phyloP scores from a whole-genome alignment of 2,888 invertebrate genomes.

The Polydesmus complanatus region DNA sequence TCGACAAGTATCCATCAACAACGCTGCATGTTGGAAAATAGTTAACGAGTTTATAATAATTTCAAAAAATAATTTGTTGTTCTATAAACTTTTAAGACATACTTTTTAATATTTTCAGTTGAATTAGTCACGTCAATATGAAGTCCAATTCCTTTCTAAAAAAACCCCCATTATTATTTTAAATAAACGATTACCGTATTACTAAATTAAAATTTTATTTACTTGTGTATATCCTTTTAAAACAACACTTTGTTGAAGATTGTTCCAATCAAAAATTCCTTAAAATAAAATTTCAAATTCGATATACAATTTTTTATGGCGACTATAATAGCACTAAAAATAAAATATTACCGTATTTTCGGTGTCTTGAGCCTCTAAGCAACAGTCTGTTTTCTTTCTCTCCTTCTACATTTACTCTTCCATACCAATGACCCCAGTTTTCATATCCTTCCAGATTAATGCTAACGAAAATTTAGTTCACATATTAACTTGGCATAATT shows the following conservation, averaged over 20 bases:
- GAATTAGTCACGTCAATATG: not conserved
- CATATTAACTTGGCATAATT: not conserved
- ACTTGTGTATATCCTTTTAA: not conserved
- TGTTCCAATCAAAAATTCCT: not conserved
- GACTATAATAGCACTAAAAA: not conserved
- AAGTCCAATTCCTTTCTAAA: not conserved
- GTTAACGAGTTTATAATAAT: no score
- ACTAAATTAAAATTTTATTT: not conserved
- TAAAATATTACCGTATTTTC: not conserved
- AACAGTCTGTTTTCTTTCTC: not conserved
- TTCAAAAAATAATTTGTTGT: no score
- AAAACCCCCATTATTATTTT: not conserved
- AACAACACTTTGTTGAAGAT: not conserved
- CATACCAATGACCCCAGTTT: not conserved
- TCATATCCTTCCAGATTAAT: not conserved
- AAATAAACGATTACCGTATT: not conserved
- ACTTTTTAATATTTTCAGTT: not conserved
- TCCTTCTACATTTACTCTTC: not conserved
- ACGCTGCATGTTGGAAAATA: not conserved
- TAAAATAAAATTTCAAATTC: not conserved
- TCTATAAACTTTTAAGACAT: not conserved
- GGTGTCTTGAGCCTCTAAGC: not conserved
- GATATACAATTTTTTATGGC: not conserved
- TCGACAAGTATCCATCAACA: not conserved
- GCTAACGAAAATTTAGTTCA: not conserved